Evolutionary conservation across 30 jellyfish, hydroid and myxozoan species (phyloP).

Genomic region (Turritopsis dohrnii): DNA sequence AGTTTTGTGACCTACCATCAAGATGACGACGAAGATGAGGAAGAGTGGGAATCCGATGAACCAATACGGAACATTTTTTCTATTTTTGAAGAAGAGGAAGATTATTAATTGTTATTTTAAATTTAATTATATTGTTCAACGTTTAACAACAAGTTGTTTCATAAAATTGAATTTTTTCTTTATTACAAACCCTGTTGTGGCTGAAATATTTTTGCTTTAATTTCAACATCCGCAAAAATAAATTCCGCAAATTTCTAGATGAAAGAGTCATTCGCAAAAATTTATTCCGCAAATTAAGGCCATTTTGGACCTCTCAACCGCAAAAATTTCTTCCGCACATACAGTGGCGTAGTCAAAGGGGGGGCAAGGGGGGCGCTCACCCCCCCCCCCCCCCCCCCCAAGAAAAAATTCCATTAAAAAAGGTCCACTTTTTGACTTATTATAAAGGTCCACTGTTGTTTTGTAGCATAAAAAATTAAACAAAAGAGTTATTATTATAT

Average conservation of each 20-base stretch:
- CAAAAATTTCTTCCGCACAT: neutral
- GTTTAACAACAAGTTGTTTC: neutral
- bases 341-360: too few relatives aligned
- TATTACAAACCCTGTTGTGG: neutral
- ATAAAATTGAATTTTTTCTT: neutral
- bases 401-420: too few relatives aligned
- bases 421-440: too few relatives aligned
- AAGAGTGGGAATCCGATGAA: slow-evolving; percentile 12
- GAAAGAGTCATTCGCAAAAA: neutral
- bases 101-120: too few relatives aligned
- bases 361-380: too few relatives aligned
- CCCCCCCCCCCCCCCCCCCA: too few relatives aligned
- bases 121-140: neutral
- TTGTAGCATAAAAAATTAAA: too few relatives aligned
- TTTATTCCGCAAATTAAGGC: neutral
- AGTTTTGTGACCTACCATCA: neutral
- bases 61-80: neutral
- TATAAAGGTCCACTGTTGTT: too few relatives aligned
- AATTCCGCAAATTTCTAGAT: neutral
- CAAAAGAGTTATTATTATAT: too few relatives aligned
- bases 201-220: neutral
- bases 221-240: neutral
- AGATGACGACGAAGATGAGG: slow-evolving; percentile 14
- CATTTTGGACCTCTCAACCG: neutral
- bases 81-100: neutral